A percentile compares a stretch with the other conserved stretches of the same genome.
Evolutionary conservation across 1,140 invertebrate species (phyloP).

Genomic region (Ceratina calcarata): DNA sequence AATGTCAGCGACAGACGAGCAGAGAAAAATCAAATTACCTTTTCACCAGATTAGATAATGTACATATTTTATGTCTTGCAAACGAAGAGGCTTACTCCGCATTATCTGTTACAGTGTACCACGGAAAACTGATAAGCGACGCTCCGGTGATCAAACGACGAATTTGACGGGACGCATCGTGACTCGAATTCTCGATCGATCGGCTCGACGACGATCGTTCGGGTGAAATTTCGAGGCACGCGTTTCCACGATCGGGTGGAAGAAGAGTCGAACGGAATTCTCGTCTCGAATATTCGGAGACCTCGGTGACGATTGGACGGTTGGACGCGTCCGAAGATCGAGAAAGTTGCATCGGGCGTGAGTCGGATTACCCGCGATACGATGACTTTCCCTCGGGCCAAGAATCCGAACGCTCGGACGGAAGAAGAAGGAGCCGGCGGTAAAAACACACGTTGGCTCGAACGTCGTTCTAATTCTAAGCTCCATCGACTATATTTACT

Average conservation of each 20-base stretch:
- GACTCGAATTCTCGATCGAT: too few species aligned
- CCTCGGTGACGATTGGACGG: too few species aligned
- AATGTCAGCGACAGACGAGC: constrained; percentile 29
- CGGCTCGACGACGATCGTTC: too few species aligned
- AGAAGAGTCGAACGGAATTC: too few species aligned
- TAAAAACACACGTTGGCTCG: constrained; percentile 45
- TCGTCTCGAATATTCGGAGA: too few species aligned
- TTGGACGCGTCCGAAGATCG: neutral
- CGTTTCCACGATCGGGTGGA: too few species aligned
- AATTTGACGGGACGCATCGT: too few species aligned
- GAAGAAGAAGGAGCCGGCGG: too few species aligned
- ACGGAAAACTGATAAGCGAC: neutral
- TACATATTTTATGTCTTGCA: neutral
- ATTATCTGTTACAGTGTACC: neutral
- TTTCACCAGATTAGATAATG: constrained; percentile 36
- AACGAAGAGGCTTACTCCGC: neutral
- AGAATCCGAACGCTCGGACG: neutral
- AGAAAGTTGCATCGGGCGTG: neutral
- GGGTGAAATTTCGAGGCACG: too few species aligned
- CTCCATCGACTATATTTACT: constrained; percentile 56
- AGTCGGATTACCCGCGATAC: neutral
- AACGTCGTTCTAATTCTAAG: constrained; percentile 56
- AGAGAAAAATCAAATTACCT: constrained; percentile 33
- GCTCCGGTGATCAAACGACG: too few species aligned
- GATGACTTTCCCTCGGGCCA: neutral